Conservation (phyloP, 2,888 invertebrate genomes). For the Plebejus argus region DNA sequence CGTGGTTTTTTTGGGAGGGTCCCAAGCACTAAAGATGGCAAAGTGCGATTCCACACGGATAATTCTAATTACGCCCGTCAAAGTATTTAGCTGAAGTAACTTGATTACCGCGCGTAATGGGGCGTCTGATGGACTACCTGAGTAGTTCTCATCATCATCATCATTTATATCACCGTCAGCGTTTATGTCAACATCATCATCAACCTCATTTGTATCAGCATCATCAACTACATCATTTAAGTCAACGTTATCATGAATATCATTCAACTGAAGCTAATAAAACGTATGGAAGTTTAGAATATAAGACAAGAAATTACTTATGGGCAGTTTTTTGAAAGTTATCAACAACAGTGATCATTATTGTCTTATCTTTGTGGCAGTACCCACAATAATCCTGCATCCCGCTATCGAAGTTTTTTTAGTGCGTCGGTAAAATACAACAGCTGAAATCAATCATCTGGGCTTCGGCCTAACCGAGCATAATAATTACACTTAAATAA, state of each 20-base stretch:
- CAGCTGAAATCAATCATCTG: no score
- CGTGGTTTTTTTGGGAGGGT: slow-evolving; percentile 49
- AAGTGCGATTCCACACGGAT: slow-evolving; percentile 37
- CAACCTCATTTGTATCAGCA: neutral
- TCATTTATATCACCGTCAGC: neutral
- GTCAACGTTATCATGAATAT: no score
- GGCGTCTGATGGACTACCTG: slow-evolving; percentile 1
- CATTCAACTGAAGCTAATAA: neutral
- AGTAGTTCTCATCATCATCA: neutral
- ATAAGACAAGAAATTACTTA: no score
- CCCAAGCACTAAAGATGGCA: slow-evolving; percentile 39
- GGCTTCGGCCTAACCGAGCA: no score
- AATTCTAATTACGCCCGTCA: slow-evolving; percentile 28
- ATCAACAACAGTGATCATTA: no score
- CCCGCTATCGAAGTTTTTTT: no score
- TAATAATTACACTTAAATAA: no score
- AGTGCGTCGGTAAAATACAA: no score
- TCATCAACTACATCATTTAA: neutral
- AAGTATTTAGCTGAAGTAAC: slow-evolving; percentile 30
- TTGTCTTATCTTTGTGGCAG: no score
- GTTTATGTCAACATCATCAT: neutral
- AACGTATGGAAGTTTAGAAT: no score
- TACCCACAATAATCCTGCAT: no score
- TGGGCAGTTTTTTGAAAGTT: no score
- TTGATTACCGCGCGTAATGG: slow-evolving; percentile 33